Base-by-base conservation (phyloP, 64 coral and sea anemone species). In the Pachyseris speciosa region DNA sequence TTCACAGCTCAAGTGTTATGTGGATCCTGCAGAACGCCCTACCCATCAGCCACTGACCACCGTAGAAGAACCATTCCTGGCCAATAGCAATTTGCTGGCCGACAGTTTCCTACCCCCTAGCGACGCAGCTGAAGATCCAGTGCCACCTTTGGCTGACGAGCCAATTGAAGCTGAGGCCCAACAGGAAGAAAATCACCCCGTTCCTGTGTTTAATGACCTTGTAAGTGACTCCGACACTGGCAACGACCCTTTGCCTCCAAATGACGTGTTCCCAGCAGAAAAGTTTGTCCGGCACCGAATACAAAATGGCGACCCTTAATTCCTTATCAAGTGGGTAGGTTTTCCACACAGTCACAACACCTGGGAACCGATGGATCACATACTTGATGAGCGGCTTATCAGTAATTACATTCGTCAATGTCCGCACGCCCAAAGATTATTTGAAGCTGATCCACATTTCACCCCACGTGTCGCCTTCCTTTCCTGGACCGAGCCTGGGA, bases 291-390 rank as follows among this genome's bases (percentile, higher is more conserved):
- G 52, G n/a, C 24, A 60, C 6, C 5, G 77, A 1, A 81, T 32
- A n/a, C 25, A 15, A 12, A 37, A 68, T 15, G 60, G 81, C 1
- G 31, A 66, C 42, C 32, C 38, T 2, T 20, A 84, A 26, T 84
- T 66, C 38, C 39, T 84, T 22, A 24, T 84, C 61, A 67, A 68
- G n/a, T 84, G 81, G 81, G 24, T 28, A 20, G 48, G 77, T n/a
- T 90, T 78, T 80, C 60, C 73, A 17, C 17, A 36, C 26, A 42
- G 36, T 33, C 72, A 80, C 6, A 90, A 90, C 59, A 80, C 59
- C 11, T 80, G 74, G 58, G 74, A 80, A 42, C 68, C 85, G 17
- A 26, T 12, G n/a, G 76, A 80, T 2, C 27, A 69, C 30, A 16
- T 69, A 30, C 16, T 47, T 47, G 39, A 75, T 37, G 3, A 75